Conservation (phyloP, 1,140 invertebrate species). For the Penaeus chinensis region DNA sequence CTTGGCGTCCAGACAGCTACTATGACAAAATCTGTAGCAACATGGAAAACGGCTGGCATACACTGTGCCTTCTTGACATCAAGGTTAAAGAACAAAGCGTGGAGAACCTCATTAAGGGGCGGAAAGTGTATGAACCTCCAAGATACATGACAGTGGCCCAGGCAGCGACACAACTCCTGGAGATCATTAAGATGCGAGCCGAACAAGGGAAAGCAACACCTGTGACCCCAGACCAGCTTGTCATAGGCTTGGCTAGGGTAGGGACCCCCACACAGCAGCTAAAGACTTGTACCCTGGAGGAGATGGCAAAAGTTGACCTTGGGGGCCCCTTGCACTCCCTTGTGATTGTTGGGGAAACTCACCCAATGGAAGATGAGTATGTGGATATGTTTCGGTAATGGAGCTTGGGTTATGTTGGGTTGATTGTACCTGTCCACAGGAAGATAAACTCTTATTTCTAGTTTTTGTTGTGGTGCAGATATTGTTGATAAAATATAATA, state of each 20-base stretch:
- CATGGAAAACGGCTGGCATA: slow-evolving; percentile 87
- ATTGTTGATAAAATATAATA: too few relatives aligned
- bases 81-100: slow-evolving; percentile 97
- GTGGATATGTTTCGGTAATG: slow-evolving; percentile 69
- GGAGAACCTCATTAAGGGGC: slow-evolving; percentile 91
- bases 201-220: slow-evolving; percentile 64
- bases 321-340: slow-evolving; percentile 94
- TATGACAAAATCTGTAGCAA: slow-evolving; percentile 93
- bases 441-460: too few relatives aligned
- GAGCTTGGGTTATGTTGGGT: too few relatives aligned
- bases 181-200: slow-evolving; percentile 75
- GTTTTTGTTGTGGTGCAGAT: too few relatives aligned
- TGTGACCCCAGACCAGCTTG: slow-evolving; percentile 74
- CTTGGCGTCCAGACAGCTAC: slow-evolving; percentile 96
- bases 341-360: slow-evolving; percentile 85
- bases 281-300: slow-evolving; percentile 76
- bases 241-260: slow-evolving; percentile 89
- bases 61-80: slow-evolving; percentile 91
- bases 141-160: slow-evolving; percentile 92
- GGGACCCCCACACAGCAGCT: slow-evolving; percentile 89
- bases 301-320: slow-evolving; percentile 81
- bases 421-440: too few relatives aligned
- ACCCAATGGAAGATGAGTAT: slow-evolving; percentile 93
- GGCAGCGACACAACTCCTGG: slow-evolving; percentile 84
- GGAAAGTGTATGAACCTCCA: slow-evolving; percentile 93